These are phyloP conservation scores for Isoperla grammatica DNA, from an alignment of 2,888 invertebrate genomes.

Conservation along the genomic window DNA sequence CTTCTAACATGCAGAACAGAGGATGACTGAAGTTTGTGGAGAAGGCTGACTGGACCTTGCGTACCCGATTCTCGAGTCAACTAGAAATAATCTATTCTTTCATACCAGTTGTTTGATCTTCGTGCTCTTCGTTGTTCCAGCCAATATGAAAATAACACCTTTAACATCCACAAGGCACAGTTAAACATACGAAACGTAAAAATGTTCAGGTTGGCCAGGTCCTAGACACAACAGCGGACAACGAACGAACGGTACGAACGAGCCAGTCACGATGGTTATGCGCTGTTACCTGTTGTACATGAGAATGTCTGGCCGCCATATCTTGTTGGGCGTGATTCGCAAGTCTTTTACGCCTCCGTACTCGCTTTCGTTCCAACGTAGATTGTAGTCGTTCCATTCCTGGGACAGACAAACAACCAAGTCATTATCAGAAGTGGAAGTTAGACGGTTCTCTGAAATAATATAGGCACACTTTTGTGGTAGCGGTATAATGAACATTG, in stretches of 20 bases:
- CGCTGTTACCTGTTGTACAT: conserved; percentile 92
- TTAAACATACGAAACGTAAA: too few species aligned
- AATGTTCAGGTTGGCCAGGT: too few species aligned
- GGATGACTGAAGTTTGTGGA: too few species aligned
- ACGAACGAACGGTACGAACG: not conserved
- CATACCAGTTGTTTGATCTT: too few species aligned
- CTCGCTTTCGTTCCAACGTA: conserved; percentile 93
- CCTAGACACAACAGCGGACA: not conserved
- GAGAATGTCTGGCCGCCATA: conserved; percentile 98
- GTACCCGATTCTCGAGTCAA: too few species aligned
- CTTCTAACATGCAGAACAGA: too few species aligned
- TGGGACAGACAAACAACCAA: conserved; percentile 43
- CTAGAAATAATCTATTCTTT: too few species aligned
- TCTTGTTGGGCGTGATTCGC: conserved; percentile 87
- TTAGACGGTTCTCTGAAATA: not conserved
- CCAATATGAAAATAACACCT: too few species aligned
- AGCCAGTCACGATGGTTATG: not conserved
- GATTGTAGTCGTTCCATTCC: conserved; percentile 98
- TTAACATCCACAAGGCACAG: too few species aligned
- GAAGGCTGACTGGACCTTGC: too few species aligned
- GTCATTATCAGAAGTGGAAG: not conserved
- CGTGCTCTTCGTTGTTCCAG: too few species aligned
- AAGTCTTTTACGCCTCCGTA: conserved; percentile 92
- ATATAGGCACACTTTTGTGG: not conserved
- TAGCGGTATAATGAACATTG: too few species aligned